Conservation (phyloP, 1,140 invertebrate genomes). For the Berghia stephanieae region DNA sequence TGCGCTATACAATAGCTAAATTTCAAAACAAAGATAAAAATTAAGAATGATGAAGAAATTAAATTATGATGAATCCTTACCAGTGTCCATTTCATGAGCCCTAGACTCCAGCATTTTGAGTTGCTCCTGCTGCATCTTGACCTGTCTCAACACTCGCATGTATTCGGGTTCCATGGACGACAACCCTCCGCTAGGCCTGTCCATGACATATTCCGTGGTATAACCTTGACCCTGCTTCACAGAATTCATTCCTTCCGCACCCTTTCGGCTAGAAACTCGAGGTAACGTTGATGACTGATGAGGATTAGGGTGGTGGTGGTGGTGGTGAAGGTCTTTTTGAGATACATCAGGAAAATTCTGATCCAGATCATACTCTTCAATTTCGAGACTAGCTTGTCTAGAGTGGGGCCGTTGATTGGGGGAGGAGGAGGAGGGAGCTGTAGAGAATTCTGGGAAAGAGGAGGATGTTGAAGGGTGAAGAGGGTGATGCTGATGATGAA, state of each 20-base stretch:
- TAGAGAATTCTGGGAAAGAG: constrained; percentile 3
- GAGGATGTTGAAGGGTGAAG: not conserved
- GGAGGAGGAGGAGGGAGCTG: not conserved
- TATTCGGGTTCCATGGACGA: constrained; percentile 65
- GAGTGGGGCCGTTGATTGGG: constrained; percentile 51
- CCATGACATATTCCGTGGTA: constrained; percentile 43
- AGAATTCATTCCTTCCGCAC: too few species aligned
- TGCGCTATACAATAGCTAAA: too few species aligned
- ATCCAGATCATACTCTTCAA: constrained; percentile 58
- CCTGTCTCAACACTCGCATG: constrained; percentile 81
- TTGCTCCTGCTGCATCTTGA: constrained; percentile 90
- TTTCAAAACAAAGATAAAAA: too few species aligned
- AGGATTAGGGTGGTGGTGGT: too few species aligned
- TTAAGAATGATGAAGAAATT: too few species aligned
- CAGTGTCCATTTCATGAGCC: constrained; percentile 76
- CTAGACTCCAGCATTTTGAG: constrained; percentile 87
- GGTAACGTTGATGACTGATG: too few species aligned
- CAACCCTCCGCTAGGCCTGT: constrained; percentile 35
- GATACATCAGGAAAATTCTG: constrained; percentile 51
- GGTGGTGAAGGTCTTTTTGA: constrained; percentile 44
- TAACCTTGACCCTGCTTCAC: too few species aligned
- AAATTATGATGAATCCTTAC: constrained; percentile 43
- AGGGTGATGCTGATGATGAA: not conserved
- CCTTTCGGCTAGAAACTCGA: too few species aligned
- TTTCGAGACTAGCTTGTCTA: constrained; percentile 63